Base-by-base conservation (phyloP, 1,140 invertebrate species). In the Cyrtorhinus lividipennis region DNA sequence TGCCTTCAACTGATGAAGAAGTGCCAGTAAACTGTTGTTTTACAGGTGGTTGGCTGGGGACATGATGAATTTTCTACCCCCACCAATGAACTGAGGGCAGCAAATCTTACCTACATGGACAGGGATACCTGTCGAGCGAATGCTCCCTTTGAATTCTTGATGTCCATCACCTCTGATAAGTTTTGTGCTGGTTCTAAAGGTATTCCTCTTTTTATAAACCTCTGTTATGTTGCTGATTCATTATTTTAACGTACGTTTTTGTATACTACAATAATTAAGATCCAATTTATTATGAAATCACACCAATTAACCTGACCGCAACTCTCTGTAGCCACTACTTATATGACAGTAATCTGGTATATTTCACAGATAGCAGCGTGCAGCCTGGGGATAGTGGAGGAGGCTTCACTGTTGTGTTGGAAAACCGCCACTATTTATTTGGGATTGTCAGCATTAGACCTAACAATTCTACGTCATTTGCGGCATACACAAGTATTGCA, bases 331-430 rank as follows among this genome's bases (percentile, higher is more conserved):
- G n/a, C n/a, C n/a, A n/a, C n/a, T n/a, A n/a, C n/a, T n/a, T 38
- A 38, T 38, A 15, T 56, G 8, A 56, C 8, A 18, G 20, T 18
- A 56, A 57, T 58, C n/a, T n/a, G n/a, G n/a, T n/a, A n/a, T n/a
- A 59, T 23, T 38, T 59, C 62, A 23, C 27, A 65, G 64, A 58
- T 13, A 65, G 59, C 1, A 24, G 23, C 8, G 48, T 65, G 2
- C 46, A 45, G 24, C 45, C 44, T 45, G 48, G 59, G 12, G 64
- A 65, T 44, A 65, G 64, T 38, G 64, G 64, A 20, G 64, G 59
- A 44, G 64, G 64, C 18, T 20, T 65, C 2, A 65, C 64, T 22
- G 61, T 65, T 26, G 20, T 25, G 15, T 22, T 22, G 23, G 24
- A 45, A 23, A 38, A 38, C 25, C 25, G 26, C 18, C 62, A 63